These are phyloP conservation scores for Aegithalos caudatus DNA, from an alignment of 2,113 vertebrate species.

Conservation along the genomic window DNA sequence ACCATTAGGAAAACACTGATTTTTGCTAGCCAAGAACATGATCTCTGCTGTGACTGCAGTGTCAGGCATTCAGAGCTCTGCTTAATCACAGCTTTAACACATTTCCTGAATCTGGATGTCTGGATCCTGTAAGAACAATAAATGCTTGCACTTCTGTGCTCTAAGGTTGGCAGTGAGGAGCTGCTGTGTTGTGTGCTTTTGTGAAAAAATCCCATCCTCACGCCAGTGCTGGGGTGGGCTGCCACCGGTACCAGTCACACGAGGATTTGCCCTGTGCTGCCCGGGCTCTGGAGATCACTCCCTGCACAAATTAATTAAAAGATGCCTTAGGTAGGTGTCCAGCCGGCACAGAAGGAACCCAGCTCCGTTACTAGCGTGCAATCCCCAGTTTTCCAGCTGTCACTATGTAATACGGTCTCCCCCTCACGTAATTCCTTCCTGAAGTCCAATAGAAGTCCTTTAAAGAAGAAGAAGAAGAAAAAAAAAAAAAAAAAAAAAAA, in stretches of 20 bases:
- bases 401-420: conserved; percentile 63
- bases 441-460: conserved; percentile 47
- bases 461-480: too few species aligned
- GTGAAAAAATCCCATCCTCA: background rate
- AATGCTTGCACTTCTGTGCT: background rate
- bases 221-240: background rate
- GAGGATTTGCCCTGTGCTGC: background rate
- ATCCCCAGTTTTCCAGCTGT: conserved; percentile 69
- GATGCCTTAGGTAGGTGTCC: conserved; percentile 47
- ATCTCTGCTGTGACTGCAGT: background rate
- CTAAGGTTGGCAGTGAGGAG: background rate
- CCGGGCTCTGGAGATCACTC: background rate
- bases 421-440: conserved; percentile 59
- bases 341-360: conserved; percentile 57
- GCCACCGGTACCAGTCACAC: accelerated
- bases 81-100: background rate
- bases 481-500: too few species aligned
- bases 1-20: background rate
- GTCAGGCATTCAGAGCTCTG: background rate
- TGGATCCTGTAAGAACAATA: background rate
- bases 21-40: background rate
- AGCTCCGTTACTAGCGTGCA: conserved; percentile 57
- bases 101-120: background rate
- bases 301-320: conserved; percentile 60
- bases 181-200: background rate